Base-by-base conservation (phyloP, 2,888 invertebrate genomes). In the Troglohyphantes excavatus region DNA sequence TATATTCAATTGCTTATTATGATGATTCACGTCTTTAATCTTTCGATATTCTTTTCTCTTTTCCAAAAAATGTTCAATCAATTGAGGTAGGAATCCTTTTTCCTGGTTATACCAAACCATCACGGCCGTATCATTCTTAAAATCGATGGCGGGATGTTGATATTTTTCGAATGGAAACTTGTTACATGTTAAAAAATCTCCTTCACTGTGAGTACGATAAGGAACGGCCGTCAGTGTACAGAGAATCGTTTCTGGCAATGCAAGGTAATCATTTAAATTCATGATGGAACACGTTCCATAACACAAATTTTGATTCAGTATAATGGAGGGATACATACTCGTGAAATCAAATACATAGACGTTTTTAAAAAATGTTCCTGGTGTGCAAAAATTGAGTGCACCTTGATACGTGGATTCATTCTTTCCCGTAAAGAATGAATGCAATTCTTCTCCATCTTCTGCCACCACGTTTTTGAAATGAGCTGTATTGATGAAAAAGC, bases 251-350 rank as follows among this genome's bases (percentile, higher is more conserved):
- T 43, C 39, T 3, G 65, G 67, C 43, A 79, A 67, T 21, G 23
- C 9, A 6, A 27, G n/a, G 29, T 79, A 79, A n/a, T 79, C 79
- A 3, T 39, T n/a, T 1, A 65, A 1, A 17, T 17, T 5, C n/a
- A 79, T 7, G 21, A 85, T 70, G 13, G 29, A 17, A 43, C 85
- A 85, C 11, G 59, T 85, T 5, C 68, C 78, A 29, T 70, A 86
- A 23, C 68, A 78, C 13, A 78, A 70, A 26, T 78, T 84, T 26
- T 43, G 46, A 70, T 63, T 85, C 5, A 76, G 26, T 33, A 85
- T 23, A 43, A 33, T 43, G 0, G 59, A 68, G 5, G 85, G 85
- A 61, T 85, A 85, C 85, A 85, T 85, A 7, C 85, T 85, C 3
- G 39, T 39, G 61, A 85, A 85, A 43, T 85, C 85, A n/a, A 78